Evolutionary conservation across 2,797 vertebrate genomes (phyloP), one percentile per base, ranked within the genome.

Genomic region (Acropternis orthonyx): DNA sequence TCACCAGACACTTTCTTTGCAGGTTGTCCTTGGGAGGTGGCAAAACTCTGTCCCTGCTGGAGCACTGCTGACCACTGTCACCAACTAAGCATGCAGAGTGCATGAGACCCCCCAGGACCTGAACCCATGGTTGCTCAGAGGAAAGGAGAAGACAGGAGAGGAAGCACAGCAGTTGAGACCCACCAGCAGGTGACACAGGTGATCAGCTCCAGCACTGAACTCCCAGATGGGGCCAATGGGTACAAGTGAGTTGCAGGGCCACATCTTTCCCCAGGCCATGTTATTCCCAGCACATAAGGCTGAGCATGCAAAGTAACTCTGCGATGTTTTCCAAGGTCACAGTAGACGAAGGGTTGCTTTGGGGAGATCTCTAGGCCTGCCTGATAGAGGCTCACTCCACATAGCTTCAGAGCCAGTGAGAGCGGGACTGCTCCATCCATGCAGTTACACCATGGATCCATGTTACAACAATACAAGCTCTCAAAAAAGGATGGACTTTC

Each of bases 401-500:
- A 76, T 15, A 75, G 11, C 62, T 73, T 48, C 14, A 37, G 49
- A 76, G 43, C 41, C 7, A 0, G 56, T 37, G 49, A 54, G 30
- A 83, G 9, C 56, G 54, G 73, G 43, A 67, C 72, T 30, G n/a
- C 55, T 75, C 56, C n/a, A 52, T 43, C 85, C 86, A 71, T 76
- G 62, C 41, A 6, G 52, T 49, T 43, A 16, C 78, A 81, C 56
- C 85, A 97, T 97, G 97, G 96, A 96, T 93, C 86, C 67, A 0
- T 92, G 93, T 75, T 71, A 69, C 72, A 97, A 97, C 59, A 20
- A 95, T 58, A 96, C 96, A 59, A 68, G 69, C 43, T 12, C 66
- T 74, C 72, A 76, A 41, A 43, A 92, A 41, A 14, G 36, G 15
- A 62, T 96, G 63, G 89, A 79, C 23, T 62, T 69, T 1, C 12